Conservation (phyloP, 2,113 vertebrate species). For the Ctenomys sociabilis region DNA sequence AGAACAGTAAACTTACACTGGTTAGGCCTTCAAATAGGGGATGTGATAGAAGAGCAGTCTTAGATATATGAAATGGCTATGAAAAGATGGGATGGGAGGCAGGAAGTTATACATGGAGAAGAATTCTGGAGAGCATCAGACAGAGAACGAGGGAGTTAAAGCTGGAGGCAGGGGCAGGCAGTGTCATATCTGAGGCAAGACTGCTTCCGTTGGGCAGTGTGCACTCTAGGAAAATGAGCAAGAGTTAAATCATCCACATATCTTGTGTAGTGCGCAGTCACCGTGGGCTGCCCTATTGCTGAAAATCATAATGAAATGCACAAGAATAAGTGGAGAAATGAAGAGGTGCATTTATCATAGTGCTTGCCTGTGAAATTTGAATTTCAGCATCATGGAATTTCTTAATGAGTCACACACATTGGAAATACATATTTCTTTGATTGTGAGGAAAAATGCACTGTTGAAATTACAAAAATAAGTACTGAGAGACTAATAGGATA, state of each 20-base stretch:
- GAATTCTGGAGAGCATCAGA: not conserved
- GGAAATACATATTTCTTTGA: not conserved
- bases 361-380: not conserved
- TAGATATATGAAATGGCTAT: not conserved
- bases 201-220: not conserved
- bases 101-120: not conserved
- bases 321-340: not conserved
- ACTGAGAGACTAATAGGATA: not conserved
- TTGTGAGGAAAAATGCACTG: not conserved
- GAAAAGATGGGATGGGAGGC: not conserved
- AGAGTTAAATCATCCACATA: not conserved
- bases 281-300: not conserved
- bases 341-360: not conserved
- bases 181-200: not conserved
- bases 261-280: fast-evolving
- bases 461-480: not conserved
- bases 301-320: not conserved
- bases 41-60: not conserved
- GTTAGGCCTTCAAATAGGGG: fast-evolving
- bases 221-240: not conserved
- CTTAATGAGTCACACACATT: not conserved
- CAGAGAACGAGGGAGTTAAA: fast-evolving
- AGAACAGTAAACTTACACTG: not conserved
- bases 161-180: not conserved
- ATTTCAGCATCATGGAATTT: not conserved